Percentiles rank a stretch among this genome's conserved stretches.
These are phyloP conservation scores for Enteromius afrohamiltoni DNA, from an alignment of 2,797 vertebrate genomes.

Conservation along the genomic window DNA sequence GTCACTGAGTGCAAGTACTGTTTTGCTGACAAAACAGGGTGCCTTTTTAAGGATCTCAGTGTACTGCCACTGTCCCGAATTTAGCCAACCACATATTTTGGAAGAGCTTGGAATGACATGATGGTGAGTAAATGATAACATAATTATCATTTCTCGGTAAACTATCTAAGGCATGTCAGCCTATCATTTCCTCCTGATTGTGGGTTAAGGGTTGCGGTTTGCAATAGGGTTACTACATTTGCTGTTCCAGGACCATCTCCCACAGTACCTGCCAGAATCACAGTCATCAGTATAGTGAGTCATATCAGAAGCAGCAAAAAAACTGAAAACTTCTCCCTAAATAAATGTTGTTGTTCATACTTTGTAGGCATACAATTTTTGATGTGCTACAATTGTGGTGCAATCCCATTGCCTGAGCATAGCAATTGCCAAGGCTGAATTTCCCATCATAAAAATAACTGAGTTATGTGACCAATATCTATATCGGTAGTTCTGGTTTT, in stretches of 20 bases:
- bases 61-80: background rate
- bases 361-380: constrained; percentile 28
- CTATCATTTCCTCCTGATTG: constrained; percentile 27
- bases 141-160: background rate
- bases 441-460: constrained; percentile 49
- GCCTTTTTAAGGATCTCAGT: background rate
- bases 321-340: background rate
- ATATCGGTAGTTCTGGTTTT: constrained; percentile 29
- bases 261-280: background rate
- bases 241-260: background rate
- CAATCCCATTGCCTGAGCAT: constrained; percentile 2
- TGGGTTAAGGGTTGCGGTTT: constrained; percentile 9
- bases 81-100: background rate
- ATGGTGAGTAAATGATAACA: background rate
- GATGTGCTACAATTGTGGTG: constrained; percentile 23
- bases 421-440: constrained; percentile 42
- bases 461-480: constrained; percentile 36
- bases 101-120: background rate
- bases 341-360: constrained; percentile 32
- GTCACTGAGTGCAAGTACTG: background rate
- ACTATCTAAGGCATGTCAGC: background rate
- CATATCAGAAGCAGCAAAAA: background rate
- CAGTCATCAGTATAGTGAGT: background rate
- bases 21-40: background rate
- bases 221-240: background rate